phyloP scores from a whole-genome alignment of 1,140 invertebrate genomes.

The Pentalonia nigronervosa region DNA sequence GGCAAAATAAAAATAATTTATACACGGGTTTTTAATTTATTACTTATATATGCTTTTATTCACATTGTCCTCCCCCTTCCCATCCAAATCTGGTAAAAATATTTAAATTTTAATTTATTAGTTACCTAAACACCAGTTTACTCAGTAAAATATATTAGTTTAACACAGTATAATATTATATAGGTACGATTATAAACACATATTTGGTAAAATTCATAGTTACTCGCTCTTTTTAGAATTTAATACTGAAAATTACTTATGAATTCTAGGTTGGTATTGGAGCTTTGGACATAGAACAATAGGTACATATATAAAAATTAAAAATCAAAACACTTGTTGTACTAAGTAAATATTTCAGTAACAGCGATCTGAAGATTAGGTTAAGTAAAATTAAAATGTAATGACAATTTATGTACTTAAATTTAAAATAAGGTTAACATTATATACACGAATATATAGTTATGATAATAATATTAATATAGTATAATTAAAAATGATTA shows the following conservation, averaged over 20 bases:
- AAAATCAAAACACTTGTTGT: neutral
- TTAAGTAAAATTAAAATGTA: neutral
- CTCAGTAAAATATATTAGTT: neutral
- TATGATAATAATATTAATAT: neutral
- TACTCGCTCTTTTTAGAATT: neutral
- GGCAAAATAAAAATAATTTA: no score
- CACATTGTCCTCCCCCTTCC: no score
- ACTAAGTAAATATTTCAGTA: neutral
- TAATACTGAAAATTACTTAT: neutral
- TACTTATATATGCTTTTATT: no score
- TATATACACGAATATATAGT: neutral
- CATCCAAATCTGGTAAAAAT: neutral
- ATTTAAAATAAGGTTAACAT: neutral
- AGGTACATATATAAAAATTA: neutral
- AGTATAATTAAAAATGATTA: neutral
- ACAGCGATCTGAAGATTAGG: neutral
- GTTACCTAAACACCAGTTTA: neutral
- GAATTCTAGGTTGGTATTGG: neutral
- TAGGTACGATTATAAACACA: neutral
- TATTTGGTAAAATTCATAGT: neutral
- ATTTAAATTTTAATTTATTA: neutral
- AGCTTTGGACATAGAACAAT: neutral
- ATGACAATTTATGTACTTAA: neutral
- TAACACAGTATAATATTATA: neutral
- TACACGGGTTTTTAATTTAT: no score